A percentile compares a stretch with the other conserved stretches of the same genome.
Evolutionary conservation across 2,113 vertebrate genomes (phyloP).

Genomic region (Pandion haliaetus): DNA sequence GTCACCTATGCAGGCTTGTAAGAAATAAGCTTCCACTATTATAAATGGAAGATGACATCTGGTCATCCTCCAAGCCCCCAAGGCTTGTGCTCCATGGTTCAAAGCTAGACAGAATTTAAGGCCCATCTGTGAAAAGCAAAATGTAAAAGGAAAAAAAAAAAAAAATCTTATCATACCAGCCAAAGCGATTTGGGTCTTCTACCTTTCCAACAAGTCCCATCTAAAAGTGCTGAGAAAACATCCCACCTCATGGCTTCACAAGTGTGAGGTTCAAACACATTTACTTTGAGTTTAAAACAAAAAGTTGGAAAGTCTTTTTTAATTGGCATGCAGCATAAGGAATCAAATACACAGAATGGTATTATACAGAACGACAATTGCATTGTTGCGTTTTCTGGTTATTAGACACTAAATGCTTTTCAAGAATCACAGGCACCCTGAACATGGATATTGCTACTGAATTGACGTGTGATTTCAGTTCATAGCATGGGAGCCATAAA

Average conservation of each 20-base stretch:
- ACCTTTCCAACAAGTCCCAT: conserved; percentile 41
- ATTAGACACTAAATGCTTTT: conserved; percentile 67
- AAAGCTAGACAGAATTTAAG: conserved; percentile 66
- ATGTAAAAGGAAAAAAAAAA: not conserved
- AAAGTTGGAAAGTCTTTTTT: conserved; percentile 44
- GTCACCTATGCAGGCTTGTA: conserved; percentile 49
- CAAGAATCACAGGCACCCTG: conserved; percentile 71
- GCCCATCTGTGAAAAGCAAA: conserved; percentile 61
- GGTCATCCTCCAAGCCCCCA: conserved; percentile 43
- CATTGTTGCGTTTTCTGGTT: conserved; percentile 66
- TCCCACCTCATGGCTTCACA: conserved; percentile 62
- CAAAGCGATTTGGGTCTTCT: conserved; percentile 52
- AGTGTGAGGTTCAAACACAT: conserved; percentile 57
- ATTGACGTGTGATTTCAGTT: conserved; percentile 43
- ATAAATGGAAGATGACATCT: conserved; percentile 6
- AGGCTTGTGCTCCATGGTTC: conserved; percentile 64
- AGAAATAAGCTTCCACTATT: conserved; percentile 40
- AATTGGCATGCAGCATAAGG: conserved; percentile 66
- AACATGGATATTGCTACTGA: conserved; percentile 71
- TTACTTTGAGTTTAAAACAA: conserved; percentile 26
- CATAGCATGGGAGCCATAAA: not conserved
- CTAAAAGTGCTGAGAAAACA: conserved; percentile 57
- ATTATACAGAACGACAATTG: conserved; percentile 49
- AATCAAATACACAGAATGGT: conserved; percentile 31
- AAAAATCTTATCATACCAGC: not conserved